Conservation (phyloP, 2,888 invertebrate species). For the Eledona agricola region DNA sequence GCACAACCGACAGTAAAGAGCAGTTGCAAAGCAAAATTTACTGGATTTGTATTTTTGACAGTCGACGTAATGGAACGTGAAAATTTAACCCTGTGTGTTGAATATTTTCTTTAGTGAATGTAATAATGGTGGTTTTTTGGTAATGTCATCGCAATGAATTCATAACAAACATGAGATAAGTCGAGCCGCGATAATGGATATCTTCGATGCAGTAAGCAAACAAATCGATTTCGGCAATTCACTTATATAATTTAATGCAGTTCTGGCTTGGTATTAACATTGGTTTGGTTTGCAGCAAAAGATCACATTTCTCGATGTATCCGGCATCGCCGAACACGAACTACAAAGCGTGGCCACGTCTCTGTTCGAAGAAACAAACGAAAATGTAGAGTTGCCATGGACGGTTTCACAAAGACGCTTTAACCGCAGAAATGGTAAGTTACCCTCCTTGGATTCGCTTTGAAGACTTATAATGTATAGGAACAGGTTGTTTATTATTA, state of each 20-base stretch:
- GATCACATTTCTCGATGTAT: conserved; percentile 77
- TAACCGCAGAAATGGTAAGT: conserved; percentile 10
- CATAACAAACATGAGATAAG: conserved; percentile 32
- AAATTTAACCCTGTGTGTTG: conserved; percentile 47
- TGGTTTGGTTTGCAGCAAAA: conserved; percentile 39
- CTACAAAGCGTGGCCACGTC: conserved; percentile 70
- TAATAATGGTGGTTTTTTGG: conserved; percentile 24
- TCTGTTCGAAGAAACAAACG: conserved; percentile 63
- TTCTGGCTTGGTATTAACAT: background rate
- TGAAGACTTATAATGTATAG: background rate
- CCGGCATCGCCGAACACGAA: conserved; percentile 76
- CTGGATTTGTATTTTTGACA: conserved; percentile 29
- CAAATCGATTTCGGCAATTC: background rate
- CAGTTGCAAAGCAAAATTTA: no score
- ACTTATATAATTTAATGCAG: conserved; percentile 29
- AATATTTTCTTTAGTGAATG: conserved; percentile 27
- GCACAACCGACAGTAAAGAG: no score
- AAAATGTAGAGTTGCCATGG: conserved; percentile 61
- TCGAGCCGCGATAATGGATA: conserved; percentile 37
- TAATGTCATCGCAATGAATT: conserved; percentile 19
- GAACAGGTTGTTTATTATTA: background rate
- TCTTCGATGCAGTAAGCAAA: conserved; percentile 44
- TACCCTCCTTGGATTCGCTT: background rate
- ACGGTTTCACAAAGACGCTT: conserved; percentile 40
- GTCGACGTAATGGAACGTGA: conserved; percentile 48